Conservation (phyloP, 2,113 vertebrate genomes). For the Apodemus speciosus region DNA sequence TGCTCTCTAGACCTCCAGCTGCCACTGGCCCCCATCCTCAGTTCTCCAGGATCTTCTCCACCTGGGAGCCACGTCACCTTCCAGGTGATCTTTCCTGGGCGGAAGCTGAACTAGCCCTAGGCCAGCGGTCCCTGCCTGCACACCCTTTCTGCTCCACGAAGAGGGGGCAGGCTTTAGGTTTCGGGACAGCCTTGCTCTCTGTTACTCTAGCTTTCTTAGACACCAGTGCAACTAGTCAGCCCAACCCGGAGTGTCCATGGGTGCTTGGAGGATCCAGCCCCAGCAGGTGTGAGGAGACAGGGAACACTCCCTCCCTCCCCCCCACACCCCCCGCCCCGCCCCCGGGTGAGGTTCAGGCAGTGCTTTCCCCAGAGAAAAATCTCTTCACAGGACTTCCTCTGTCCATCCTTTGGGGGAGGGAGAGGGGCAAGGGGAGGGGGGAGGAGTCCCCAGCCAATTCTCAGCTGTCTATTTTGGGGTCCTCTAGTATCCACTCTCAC, state of each 20-base stretch:
- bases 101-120: neutral
- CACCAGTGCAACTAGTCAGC: neutral
- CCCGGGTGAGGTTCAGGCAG: neutral
- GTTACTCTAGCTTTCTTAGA: neutral
- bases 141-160: neutral
- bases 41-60: neutral
- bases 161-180: neutral
- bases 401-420: neutral
- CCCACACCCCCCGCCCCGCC: no score
- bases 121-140: neutral
- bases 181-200: no score
- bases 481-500: neutral
- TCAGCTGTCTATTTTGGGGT: neutral
- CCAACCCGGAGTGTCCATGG: neutral
- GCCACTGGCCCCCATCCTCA: rapidly evolving
- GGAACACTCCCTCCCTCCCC: rapidly evolving
- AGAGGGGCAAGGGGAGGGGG: neutral
- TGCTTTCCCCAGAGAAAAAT: neutral
- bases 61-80: neutral
- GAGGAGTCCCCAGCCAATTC: neutral
- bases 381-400: neutral
- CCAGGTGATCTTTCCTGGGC: neutral
- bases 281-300: neutral
- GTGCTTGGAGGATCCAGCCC: neutral
- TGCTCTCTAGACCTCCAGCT: neutral